phyloP scores from a whole-genome alignment of 2,888 invertebrate genomes.

The Craniophora ligustri region DNA sequence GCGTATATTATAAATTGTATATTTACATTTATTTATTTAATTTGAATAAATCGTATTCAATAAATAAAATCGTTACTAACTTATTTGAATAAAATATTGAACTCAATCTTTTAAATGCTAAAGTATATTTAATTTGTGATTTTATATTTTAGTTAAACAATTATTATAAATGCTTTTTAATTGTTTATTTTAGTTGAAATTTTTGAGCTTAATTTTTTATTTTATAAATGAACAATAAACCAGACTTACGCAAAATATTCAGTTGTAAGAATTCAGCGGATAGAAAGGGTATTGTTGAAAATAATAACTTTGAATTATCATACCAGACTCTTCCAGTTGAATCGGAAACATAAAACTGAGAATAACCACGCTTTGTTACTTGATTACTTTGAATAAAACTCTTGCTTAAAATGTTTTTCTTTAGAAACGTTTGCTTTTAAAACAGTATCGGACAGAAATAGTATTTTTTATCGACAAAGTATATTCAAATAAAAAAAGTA shows the following conservation, averaged over 20 bases:
- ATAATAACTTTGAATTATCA: slow-evolving; percentile 16
- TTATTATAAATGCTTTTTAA: slow-evolving; percentile 29
- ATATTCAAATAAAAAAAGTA: no score
- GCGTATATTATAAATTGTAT: slow-evolving; percentile 16
- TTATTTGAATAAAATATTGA: slow-evolving; percentile 33
- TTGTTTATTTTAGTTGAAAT: slow-evolving; percentile 1
- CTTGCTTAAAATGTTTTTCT: slow-evolving; percentile 1
- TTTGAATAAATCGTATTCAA: slow-evolving; percentile 17
- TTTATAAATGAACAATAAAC: not conserved
- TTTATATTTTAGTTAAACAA: slow-evolving; percentile 5
- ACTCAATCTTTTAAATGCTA: slow-evolving; percentile 47
- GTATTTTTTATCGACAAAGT: not conserved
- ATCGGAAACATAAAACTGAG: slow-evolving; percentile 31
- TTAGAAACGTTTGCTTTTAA: slow-evolving; percentile 2
- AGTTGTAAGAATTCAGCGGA: slow-evolving; percentile 6
- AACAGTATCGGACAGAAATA: not conserved
- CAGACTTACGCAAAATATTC: not conserved
- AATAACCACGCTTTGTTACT: slow-evolving; percentile 25
- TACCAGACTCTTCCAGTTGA: slow-evolving; percentile 17
- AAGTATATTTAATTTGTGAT: slow-evolving; percentile 16
- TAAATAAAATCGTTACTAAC: slow-evolving; percentile 13
- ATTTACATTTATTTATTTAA: slow-evolving; percentile 31
- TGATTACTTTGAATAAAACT: slow-evolving; percentile 24
- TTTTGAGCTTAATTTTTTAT: slow-evolving; percentile 19
- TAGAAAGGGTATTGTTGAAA: slow-evolving; percentile 11